These are phyloP conservation scores for Eustalomyia histrio DNA, from an alignment of 2,888 invertebrate species.

Conservation along the genomic window DNA sequence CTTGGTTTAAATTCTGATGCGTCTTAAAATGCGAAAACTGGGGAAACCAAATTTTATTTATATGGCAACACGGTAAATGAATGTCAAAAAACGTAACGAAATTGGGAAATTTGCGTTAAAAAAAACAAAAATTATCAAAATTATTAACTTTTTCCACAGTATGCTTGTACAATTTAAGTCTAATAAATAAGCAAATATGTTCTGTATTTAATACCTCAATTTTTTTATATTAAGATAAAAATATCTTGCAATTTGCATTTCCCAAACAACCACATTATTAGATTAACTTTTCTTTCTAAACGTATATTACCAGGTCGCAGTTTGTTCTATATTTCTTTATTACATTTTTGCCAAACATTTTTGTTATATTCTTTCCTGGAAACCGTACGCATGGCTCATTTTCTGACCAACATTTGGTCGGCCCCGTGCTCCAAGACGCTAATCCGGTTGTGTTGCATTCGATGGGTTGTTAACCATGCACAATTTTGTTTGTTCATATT, in stretches of 20 bases:
- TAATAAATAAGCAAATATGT: not conserved
- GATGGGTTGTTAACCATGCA: conserved; percentile 35
- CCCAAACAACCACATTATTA: conserved; percentile 18
- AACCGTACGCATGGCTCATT: not conserved
- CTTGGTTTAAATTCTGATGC: too few relatives aligned
- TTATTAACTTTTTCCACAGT: not conserved
- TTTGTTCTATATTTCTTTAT: too few relatives aligned
- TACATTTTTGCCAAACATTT: too few relatives aligned
- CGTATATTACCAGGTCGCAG: too few relatives aligned
- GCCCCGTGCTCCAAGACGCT: conserved; percentile 16
- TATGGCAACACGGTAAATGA: not conserved
- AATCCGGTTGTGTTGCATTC: not conserved
- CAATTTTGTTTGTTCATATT: conserved; percentile 23
- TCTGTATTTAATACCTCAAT: not conserved
- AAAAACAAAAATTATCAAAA: conserved; percentile 36
- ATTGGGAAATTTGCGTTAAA: conserved; percentile 52
- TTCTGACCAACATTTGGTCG: not conserved
- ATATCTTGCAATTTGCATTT: not conserved
- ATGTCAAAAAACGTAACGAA: conserved; percentile 60
- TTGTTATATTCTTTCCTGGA: not conserved
- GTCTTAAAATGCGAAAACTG: too few relatives aligned
- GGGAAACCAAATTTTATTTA: too few relatives aligned
- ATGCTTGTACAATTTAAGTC: not conserved
- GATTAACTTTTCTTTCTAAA: too few relatives aligned
- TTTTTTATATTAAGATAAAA: not conserved